Conservation (phyloP, 2,113 vertebrate species). For the Pseudonaja textilis region DNA sequence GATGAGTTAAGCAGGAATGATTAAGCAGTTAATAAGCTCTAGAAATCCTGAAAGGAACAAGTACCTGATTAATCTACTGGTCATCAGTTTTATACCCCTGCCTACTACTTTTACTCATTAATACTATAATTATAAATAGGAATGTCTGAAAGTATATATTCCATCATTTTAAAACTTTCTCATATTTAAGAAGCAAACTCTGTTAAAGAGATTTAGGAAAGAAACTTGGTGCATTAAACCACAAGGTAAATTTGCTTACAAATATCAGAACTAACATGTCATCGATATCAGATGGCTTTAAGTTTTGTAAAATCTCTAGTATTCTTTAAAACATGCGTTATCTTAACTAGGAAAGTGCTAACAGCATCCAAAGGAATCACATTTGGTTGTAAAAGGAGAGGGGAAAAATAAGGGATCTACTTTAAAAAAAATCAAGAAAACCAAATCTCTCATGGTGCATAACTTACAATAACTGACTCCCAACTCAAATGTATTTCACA, state of each 20-base stretch:
- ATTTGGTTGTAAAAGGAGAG: background rate
- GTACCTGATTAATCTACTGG: rapidly evolving
- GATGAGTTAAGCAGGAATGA: constrained; percentile 15
- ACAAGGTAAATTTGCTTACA: rapidly evolving
- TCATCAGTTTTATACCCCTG: background rate
- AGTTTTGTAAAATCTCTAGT: background rate
- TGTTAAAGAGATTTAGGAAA: background rate
- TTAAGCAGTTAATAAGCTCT: constrained; percentile 25
- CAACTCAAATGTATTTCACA: background rate
- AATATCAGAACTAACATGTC: background rate
- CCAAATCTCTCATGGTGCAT: background rate
- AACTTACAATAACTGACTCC: background rate
- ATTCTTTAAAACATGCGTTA: background rate
- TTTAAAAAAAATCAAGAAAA: background rate
- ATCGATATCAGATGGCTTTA: background rate
- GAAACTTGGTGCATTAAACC: constrained; percentile 1
- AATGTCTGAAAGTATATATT: background rate
- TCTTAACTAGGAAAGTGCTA: background rate
- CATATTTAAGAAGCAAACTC: background rate
- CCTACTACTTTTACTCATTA: constrained; percentile 15
- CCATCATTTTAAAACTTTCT: background rate
- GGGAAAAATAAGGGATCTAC: background rate
- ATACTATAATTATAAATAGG: background rate
- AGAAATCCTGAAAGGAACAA: constrained; percentile 16
- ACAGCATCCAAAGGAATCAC: background rate